Percentiles rank a stretch among this genome's conserved stretches.
phyloP scores from a whole-genome alignment of 2,113 vertebrate species.

The Coptodon rendalli region DNA sequence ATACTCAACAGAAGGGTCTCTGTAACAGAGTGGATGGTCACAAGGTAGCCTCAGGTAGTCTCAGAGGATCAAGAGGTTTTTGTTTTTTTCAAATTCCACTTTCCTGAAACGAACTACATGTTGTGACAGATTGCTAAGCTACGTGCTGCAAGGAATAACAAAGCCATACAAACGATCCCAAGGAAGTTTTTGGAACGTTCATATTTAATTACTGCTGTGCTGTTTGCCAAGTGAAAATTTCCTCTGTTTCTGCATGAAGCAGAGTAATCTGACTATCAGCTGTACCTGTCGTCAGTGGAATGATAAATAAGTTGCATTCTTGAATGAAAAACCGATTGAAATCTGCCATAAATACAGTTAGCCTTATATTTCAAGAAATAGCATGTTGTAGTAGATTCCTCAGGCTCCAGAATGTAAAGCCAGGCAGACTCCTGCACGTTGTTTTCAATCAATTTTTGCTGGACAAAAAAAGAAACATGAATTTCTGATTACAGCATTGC shows the following conservation, averaged over 20 bases:
- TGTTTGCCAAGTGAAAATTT: conserved; percentile 6
- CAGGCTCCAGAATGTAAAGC: background rate
- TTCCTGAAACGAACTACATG: conserved; percentile 45
- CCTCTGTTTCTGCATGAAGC: background rate
- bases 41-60: conserved; percentile 8
- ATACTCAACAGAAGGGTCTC: background rate
- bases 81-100: background rate
- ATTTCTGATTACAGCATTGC: background rate
- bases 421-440: background rate
- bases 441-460: background rate
- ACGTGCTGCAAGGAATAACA: conserved; percentile 2
- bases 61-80: background rate
- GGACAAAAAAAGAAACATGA: background rate
- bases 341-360: background rate
- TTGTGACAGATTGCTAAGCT: conserved; percentile 42
- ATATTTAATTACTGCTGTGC: conserved; percentile 18
- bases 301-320: background rate
- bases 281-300: background rate
- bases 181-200: conserved; percentile 8
- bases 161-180: conserved; percentile 24
- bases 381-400: background rate
- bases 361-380: background rate
- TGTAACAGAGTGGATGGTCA: conserved; percentile 25
- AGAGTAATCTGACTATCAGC: background rate
- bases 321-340: background rate